Evolutionary conservation across 2,888 invertebrate genomes (phyloP).

Genomic region (Thalpophila matura): DNA sequence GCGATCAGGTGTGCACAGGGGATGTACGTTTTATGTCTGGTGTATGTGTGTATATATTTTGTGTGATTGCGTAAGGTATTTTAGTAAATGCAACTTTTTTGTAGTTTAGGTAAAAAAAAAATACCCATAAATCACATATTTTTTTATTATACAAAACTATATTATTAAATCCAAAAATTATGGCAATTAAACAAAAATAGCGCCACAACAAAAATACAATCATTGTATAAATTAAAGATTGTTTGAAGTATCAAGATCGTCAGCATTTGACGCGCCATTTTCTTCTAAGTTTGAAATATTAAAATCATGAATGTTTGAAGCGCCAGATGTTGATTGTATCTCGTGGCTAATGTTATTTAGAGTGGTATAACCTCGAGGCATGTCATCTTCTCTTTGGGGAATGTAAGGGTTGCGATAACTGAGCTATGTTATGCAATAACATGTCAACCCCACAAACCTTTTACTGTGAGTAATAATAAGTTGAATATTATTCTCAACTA

Average conservation of each 20-base stretch:
- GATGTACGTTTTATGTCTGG: constrained; percentile 43
- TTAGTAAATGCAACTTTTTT: constrained; percentile 43
- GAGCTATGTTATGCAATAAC: too few relatives aligned
- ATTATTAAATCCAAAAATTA: constrained; percentile 42
- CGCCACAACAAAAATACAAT: constrained; percentile 44
- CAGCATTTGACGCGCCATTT: constrained; percentile 39
- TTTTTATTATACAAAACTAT: constrained; percentile 40
- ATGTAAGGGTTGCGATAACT: constrained; percentile 45
- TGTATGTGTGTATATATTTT: constrained; percentile 43
- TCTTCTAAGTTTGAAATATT: constrained; percentile 38
- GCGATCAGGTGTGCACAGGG: constrained; percentile 41
- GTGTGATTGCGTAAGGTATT: constrained; percentile 42
- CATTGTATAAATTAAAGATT: constrained; percentile 44
- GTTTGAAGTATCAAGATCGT: constrained; percentile 45
- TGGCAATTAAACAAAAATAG: constrained; percentile 43
- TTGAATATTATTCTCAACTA: too few relatives aligned
- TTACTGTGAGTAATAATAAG: too few relatives aligned
- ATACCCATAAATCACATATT: constrained; percentile 43
- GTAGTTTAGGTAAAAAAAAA: constrained; percentile 40
- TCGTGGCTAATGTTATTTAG: constrained; percentile 41
- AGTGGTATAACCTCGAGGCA: constrained; percentile 40
- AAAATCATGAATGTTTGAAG: constrained; percentile 40
- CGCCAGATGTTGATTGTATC: constrained; percentile 40
- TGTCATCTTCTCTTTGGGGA: constrained; percentile 44
- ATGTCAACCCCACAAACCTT: too few relatives aligned